These are phyloP conservation scores for Stenodera caucasica DNA, from an alignment of 2,888 invertebrate genomes.

Conservation along the genomic window DNA sequence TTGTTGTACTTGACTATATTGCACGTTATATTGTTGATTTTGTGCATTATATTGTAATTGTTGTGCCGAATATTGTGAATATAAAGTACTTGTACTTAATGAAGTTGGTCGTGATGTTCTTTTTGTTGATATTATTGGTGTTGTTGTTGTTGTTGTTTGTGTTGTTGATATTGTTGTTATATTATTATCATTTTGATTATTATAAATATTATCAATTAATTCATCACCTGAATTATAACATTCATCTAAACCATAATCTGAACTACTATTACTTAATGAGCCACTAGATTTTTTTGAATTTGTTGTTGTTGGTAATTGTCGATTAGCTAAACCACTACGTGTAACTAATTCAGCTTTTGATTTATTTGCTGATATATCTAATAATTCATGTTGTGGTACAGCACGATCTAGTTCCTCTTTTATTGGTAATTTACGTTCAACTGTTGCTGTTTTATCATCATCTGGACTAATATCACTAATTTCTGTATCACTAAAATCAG, in stretches of 20 bases:
- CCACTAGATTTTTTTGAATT: slow-evolving; percentile 47
- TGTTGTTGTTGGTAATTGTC: slow-evolving; percentile 66
- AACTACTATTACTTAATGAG: slow-evolving; percentile 60
- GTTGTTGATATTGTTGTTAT: background rate
- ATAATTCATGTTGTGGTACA: slow-evolving; percentile 82
- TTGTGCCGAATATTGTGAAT: slow-evolving; percentile 36
- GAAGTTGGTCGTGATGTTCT: slow-evolving; percentile 35
- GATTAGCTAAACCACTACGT: slow-evolving; percentile 72
- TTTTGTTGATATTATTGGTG: slow-evolving; percentile 32
- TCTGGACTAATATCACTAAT: slow-evolving; percentile 82
- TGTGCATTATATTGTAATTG: slow-evolving; percentile 40
- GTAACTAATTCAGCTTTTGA: slow-evolving; percentile 86
- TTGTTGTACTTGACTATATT: slow-evolving; percentile 48
- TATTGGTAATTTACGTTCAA: slow-evolving; percentile 69
- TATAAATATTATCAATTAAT: slow-evolving; percentile 37
- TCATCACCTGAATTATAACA: slow-evolving; percentile 67
- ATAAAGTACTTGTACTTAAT: slow-evolving; percentile 37
- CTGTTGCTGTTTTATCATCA: slow-evolving; percentile 75
- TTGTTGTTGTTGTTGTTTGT: slow-evolving; percentile 44
- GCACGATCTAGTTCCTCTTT: slow-evolving; percentile 82
- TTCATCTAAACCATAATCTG: slow-evolving; percentile 78
- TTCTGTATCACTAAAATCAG: slow-evolving; percentile 84
- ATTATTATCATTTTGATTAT: slow-evolving; percentile 19
- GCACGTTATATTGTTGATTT: slow-evolving; percentile 44
- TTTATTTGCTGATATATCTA: slow-evolving; percentile 85